phyloP scores from a whole-genome alignment of 2,797 vertebrate species.

The Pseudochirops corinnae region DNA sequence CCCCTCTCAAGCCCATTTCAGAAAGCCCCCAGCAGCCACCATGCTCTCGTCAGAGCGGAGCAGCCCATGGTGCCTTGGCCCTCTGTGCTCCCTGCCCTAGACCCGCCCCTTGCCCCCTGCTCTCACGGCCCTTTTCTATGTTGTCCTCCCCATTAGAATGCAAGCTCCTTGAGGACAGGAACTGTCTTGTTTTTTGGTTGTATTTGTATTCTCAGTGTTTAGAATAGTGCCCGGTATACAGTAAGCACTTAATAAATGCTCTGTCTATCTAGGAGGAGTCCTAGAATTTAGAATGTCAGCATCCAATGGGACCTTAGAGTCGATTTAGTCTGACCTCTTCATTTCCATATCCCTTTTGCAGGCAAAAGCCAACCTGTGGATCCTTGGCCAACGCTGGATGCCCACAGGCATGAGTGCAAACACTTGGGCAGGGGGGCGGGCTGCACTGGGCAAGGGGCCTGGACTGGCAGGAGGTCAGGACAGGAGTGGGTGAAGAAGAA shows the following conservation, averaged over 20 bases:
- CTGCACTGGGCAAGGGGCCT: not conserved
- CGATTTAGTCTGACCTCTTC: not conserved
- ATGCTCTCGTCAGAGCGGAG: not conserved
- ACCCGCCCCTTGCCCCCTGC: not conserved
- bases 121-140: not conserved
- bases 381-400: slow-evolving; percentile 7
- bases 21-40: not conserved
- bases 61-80: too few species aligned
- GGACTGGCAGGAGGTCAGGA: not conserved
- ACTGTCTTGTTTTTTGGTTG: not conserved
- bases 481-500: not conserved
- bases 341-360: not conserved
- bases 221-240: not conserved
- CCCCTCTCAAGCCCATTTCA: not conserved
- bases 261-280: not conserved
- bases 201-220: not conserved
- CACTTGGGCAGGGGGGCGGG: not conserved
- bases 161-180: not conserved
- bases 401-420: not conserved
- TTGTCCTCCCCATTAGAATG: too few species aligned
- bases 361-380: not conserved
- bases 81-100: not conserved
- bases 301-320: not conserved
- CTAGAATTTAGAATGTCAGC: not conserved
- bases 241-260: not conserved